Evolutionary conservation across 2,888 invertebrate species (phyloP).

Genomic region (Gastrophysa polygoni): DNA sequence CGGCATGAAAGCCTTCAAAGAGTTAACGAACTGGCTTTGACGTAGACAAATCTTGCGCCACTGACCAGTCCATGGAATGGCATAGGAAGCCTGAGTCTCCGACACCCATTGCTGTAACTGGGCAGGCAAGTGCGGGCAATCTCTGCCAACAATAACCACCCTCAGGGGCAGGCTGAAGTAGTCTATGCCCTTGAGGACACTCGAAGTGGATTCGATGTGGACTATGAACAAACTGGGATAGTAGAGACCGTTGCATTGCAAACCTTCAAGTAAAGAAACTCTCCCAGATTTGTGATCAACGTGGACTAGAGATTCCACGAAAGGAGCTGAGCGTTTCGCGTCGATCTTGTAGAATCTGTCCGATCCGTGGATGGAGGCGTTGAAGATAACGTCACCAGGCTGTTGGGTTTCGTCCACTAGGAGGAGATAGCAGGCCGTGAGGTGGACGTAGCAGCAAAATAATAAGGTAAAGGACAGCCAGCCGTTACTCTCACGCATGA

Average conservation of each 20-base stretch:
- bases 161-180: constrained; percentile 82
- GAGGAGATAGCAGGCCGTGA: constrained; percentile 49
- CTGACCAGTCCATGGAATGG: constrained; percentile 81
- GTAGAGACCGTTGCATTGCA: constrained; percentile 80
- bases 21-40: constrained; percentile 80
- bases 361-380: constrained; percentile 82
- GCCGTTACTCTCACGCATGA: constrained; percentile 44
- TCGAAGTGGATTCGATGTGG: constrained; percentile 85
- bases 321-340: constrained; percentile 79
- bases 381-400: constrained; percentile 73
- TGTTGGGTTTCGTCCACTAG: constrained; percentile 57
- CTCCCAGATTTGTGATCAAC: constrained; percentile 78
- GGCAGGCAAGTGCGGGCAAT: constrained; percentile 72
- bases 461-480: constrained; percentile 36
- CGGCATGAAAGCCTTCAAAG: constrained; percentile 78
- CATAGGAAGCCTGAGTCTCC: constrained; percentile 84
- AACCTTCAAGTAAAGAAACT: constrained; percentile 72
- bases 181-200: constrained; percentile 77
- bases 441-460: constrained; percentile 36
- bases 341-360: constrained; percentile 81
- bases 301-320: constrained; percentile 77
- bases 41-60: constrained; percentile 83
- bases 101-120: constrained; percentile 86
- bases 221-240: constrained; percentile 86
- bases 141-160: constrained; percentile 74